phyloP scores from a whole-genome alignment of 2,888 invertebrate genomes.

The Zeuzera pyrina region DNA sequence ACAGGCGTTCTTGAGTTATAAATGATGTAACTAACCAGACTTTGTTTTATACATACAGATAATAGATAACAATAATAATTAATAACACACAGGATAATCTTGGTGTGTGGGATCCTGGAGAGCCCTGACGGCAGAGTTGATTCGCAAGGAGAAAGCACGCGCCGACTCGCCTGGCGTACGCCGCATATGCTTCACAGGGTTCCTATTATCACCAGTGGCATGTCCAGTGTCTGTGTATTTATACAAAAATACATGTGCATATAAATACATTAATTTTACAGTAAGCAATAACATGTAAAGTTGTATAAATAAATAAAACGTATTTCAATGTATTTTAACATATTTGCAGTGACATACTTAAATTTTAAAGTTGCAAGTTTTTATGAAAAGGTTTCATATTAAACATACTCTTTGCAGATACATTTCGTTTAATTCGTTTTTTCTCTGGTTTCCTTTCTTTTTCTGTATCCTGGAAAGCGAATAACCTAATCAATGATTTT shows the following conservation, averaged over 20 bases:
- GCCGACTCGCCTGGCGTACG: conserved; percentile 76
- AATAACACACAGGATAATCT: conserved; percentile 1
- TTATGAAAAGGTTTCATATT: neutral
- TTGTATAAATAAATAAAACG: neutral
- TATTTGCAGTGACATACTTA: too few species aligned
- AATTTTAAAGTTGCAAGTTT: neutral
- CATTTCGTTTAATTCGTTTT: conserved; percentile 16
- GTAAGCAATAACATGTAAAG: neutral
- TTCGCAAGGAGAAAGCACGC: conserved; percentile 75
- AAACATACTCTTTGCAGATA: neutral
- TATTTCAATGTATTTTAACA: neutral
- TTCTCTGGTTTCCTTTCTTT: too few species aligned
- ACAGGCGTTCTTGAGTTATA: too few species aligned
- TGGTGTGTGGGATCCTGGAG: conserved; percentile 34
- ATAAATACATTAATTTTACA: too few species aligned
- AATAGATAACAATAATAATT: neutral
- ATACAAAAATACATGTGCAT: too few species aligned
- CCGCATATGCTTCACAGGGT: conserved; percentile 68
- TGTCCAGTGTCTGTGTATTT: too few species aligned
- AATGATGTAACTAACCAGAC: too few species aligned
- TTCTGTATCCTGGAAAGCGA: conserved; percentile 43
- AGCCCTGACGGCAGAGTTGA: conserved; percentile 75
- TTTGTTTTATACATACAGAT: too few species aligned
- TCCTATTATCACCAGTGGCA: too few species aligned
- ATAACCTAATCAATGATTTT: conserved; percentile 77